phyloP scores from a whole-genome alignment of 2,113 vertebrate genomes.

The Panthera leo region DNA sequence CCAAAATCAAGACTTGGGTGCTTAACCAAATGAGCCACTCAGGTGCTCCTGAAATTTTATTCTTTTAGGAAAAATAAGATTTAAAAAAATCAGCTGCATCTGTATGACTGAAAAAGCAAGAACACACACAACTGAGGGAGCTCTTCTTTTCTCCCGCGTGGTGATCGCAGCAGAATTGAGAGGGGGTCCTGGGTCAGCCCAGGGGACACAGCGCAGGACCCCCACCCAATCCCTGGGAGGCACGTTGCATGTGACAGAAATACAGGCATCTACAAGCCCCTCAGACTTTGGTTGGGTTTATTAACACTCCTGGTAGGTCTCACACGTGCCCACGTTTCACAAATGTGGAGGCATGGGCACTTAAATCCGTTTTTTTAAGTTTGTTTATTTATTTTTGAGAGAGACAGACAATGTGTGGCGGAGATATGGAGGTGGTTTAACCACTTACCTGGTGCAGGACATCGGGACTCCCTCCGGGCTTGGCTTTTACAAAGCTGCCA shows the following conservation, averaged over 20 bases:
- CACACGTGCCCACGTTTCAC: fast-evolving
- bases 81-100: not conserved
- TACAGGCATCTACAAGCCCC: fast-evolving
- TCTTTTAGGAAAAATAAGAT: not conserved
- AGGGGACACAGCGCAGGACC: not conserved
- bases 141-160: not conserved
- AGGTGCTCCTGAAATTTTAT: not conserved
- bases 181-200: not conserved
- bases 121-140: too few species aligned
- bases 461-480: too few species aligned
- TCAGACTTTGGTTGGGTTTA: not conserved
- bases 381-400: too few species aligned
- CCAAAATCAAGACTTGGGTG: too few species aligned
- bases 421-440: too few species aligned
- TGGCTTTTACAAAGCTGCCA: not conserved
- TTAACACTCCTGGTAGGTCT: not conserved
- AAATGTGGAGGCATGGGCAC: not conserved
- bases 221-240: not conserved
- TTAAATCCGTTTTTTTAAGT: too few species aligned
- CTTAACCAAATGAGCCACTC: too few species aligned
- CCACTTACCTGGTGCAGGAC: not conserved
- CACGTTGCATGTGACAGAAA: not conserved
- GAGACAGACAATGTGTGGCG: too few species aligned
- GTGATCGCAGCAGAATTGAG: too few species aligned
- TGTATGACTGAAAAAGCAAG: not conserved